These are phyloP conservation scores for Plotosus lineatus DNA, from an alignment of 2,113 vertebrate species.

Conservation along the genomic window DNA sequence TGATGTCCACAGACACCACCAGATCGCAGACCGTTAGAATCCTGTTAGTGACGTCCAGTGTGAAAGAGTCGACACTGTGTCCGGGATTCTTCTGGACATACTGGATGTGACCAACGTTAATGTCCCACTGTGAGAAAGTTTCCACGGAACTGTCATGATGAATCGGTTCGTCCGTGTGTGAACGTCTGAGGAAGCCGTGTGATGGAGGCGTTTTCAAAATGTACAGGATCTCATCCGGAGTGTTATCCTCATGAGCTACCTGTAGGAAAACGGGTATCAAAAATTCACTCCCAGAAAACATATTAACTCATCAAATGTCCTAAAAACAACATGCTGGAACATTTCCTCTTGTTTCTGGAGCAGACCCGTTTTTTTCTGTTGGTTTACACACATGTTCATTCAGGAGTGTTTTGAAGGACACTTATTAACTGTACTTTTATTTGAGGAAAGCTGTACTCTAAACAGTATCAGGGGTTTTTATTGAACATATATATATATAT, in stretches of 20 bases:
- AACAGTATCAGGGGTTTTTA: not conserved
- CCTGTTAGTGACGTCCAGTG: constrained; percentile 77
- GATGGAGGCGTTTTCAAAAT: constrained; percentile 68
- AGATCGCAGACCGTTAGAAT: constrained; percentile 69
- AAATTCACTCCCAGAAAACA: not conserved
- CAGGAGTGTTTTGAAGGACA: not conserved
- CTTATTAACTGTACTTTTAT: not conserved
- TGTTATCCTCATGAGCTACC: constrained; percentile 77
- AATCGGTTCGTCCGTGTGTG: constrained; percentile 54
- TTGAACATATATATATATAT: too few species aligned
- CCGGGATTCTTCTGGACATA: constrained; percentile 75
- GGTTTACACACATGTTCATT: not conserved
- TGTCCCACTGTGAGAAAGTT: constrained; percentile 81
- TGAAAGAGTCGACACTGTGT: constrained; percentile 69
- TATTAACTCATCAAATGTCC: not conserved
- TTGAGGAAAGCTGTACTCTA: not conserved
- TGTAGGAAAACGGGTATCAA: constrained; percentile 56
- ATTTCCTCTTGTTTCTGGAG: not conserved
- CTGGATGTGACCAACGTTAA: constrained; percentile 73
- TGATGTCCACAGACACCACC: constrained; percentile 75
- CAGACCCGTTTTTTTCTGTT: not conserved
- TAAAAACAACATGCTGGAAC: not conserved
- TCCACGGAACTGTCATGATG: constrained; percentile 50
- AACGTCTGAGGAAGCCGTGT: constrained; percentile 71
- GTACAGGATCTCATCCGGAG: constrained; percentile 77